Evolutionary conservation across 2,113 vertebrate species (phyloP).

Genomic region (Rhipidura dahli): DNA sequence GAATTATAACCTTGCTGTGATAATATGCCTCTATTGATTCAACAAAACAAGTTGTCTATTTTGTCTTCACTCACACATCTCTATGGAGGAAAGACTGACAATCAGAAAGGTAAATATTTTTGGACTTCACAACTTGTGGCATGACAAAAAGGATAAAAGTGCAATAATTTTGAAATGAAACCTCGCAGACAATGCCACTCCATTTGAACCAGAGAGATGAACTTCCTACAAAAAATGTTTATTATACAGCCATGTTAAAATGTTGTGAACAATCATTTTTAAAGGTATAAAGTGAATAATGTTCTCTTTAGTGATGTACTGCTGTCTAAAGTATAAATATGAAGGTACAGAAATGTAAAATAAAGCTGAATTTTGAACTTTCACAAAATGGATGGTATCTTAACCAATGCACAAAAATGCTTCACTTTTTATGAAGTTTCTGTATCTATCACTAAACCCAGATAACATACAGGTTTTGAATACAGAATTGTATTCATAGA

Average conservation of each 20-base stretch:
- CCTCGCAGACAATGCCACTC: conserved; percentile 41
- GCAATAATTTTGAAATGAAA: conserved; percentile 69
- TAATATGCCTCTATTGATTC: conserved; percentile 77
- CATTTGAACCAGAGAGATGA: conserved; percentile 47
- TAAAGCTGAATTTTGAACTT: background rate
- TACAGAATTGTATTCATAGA: background rate
- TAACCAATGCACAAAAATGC: background rate
- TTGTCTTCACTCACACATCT: conserved; percentile 65
- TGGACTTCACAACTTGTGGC: conserved; percentile 69
- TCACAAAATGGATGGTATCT: background rate
- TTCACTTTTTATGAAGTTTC: background rate
- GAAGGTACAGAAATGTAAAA: background rate
- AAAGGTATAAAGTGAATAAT: background rate
- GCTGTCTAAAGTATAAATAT: background rate
- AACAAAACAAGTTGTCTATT: conserved; percentile 74
- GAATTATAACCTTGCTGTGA: conserved; percentile 81
- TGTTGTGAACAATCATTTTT: background rate
- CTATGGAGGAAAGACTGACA: conserved; percentile 66
- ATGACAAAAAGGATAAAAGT: conserved; percentile 63
- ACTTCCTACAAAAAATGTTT: conserved; percentile 30
- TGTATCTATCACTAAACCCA: background rate
- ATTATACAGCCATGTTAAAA: conserved; percentile 26
- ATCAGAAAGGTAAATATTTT: conserved; percentile 74
- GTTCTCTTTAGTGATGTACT: background rate
- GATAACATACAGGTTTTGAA: background rate